A percentile compares a stretch with the other conserved stretches of the same genome.
Conservation (phyloP, 2,797 vertebrate genomes). For the Fratercula arctica region DNA sequence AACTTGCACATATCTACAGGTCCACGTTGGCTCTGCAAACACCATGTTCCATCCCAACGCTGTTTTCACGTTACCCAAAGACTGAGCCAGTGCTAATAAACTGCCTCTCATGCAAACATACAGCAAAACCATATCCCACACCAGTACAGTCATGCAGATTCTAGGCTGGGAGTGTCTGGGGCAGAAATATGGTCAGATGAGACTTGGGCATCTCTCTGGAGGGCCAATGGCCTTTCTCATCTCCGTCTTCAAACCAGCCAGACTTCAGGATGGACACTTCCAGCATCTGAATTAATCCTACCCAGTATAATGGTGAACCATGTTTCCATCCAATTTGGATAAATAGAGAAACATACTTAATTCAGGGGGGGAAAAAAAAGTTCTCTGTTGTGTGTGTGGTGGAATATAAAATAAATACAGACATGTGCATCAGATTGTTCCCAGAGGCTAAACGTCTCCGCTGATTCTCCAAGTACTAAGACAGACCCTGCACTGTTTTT, state of each 20-base stretch:
- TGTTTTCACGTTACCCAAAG: background rate
- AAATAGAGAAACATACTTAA: background rate
- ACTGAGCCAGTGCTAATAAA: background rate
- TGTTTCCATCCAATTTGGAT: background rate
- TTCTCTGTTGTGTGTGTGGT: background rate
- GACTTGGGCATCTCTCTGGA: background rate
- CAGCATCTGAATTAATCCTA: background rate
- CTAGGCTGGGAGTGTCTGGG: background rate
- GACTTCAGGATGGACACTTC: background rate
- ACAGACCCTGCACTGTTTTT: slow-evolving; percentile 5
- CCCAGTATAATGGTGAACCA: fast-evolving
- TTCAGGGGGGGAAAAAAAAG: background rate
- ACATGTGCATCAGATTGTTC: fast-evolving
- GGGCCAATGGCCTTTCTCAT: background rate
- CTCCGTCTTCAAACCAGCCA: background rate
- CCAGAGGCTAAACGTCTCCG: background rate
- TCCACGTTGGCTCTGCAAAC: background rate
- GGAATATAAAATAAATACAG: background rate
- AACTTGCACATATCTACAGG: background rate
- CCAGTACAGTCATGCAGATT: background rate
- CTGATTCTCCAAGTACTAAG: background rate
- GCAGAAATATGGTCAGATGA: background rate
- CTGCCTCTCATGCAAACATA: background rate
- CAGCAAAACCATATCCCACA: background rate
- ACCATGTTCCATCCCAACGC: fast-evolving